Base-by-base conservation (phyloP, 2,888 invertebrate species). In the Terebella lapidaria region DNA sequence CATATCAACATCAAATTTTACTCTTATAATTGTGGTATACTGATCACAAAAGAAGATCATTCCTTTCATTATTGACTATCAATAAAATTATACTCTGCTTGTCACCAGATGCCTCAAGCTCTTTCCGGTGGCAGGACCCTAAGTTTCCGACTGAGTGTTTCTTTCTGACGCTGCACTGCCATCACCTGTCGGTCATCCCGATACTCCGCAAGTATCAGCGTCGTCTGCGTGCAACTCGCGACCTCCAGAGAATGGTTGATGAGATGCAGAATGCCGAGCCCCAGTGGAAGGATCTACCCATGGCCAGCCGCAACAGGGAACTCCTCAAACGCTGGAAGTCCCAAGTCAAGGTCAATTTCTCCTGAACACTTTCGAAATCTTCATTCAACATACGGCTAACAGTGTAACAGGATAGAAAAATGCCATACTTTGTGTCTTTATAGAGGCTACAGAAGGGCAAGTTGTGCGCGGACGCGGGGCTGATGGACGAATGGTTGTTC, bases 91-190 rank as follows among this genome's bases (percentile, higher is more conserved):
- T n/a, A 15, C n/a, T 15, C 42, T 35, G n/a, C n/a, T 15, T 15
- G 42, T 35, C 42, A 35, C 10, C 42, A 35, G 42, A 35, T 15
- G n/a, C 42, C 10, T 35, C 42, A 35, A 35, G n/a, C 1, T n/a
- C 15, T 20, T 35, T 54, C 53, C 42, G 84, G 54, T 89, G 89
- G 87, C 85, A 86, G 10, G 88, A 89, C 57, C 87, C 90, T 1
- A 95, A 93, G 74, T 99, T 99, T 82, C 90, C 92, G 66, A 95
- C 96, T 0, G 91, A 94, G 70, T 97, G 96, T 78, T 97, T 96
- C 92, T 96, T 94, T 83, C 84, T 97, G 53, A 94, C 96, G 0
- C 84, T 96, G 46, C 92, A 94, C 80, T 90, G 91, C 81, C 94
- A 95, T 81, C 95, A 96, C 77, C 85, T 96, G 60, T 89, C 93